Conservation (phyloP, 2,888 invertebrate genomes). For the Macaria liturata region DNA sequence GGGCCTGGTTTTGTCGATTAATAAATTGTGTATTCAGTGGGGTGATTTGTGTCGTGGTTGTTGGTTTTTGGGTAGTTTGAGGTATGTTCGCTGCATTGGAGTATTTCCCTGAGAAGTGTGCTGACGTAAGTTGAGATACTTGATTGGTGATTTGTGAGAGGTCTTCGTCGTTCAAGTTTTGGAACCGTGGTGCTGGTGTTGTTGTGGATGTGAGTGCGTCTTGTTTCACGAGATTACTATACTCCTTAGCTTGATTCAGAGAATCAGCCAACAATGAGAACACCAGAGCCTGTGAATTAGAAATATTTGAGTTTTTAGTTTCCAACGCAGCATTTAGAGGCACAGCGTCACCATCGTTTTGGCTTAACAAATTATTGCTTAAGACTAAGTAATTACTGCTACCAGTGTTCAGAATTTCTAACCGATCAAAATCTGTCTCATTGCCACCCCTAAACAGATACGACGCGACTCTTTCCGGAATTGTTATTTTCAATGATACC, state of each 20-base stretch:
- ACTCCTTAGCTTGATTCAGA: slow-evolving; percentile 71
- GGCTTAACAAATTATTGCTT: slow-evolving; percentile 55
- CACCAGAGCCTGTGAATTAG: slow-evolving; percentile 78
- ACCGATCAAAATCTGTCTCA: slow-evolving; percentile 58
- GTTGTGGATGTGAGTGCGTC: slow-evolving; percentile 49
- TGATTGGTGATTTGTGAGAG: slow-evolving; percentile 59
- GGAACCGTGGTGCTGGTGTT: slow-evolving; percentile 47
- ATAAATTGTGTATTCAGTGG: slow-evolving; percentile 42
- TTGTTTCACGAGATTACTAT: slow-evolving; percentile 64
- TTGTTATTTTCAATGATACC: slow-evolving; percentile 73
- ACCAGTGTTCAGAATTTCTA: slow-evolving; percentile 75
- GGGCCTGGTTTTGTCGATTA: slow-evolving; percentile 37
- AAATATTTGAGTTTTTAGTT: slow-evolving; percentile 66
- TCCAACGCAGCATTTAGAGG: slow-evolving; percentile 66
- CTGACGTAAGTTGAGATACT: slow-evolving; percentile 68
- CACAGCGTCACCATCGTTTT: slow-evolving; percentile 52
- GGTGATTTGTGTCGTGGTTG: slow-evolving; percentile 35
- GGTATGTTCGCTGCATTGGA: slow-evolving; percentile 36
- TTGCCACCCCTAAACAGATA: slow-evolving; percentile 63
- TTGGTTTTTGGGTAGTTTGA: slow-evolving; percentile 22
- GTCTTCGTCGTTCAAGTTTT: slow-evolving; percentile 59
- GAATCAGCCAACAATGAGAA: slow-evolving; percentile 74
- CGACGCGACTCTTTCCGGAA: slow-evolving; percentile 72
- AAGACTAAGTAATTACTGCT: slow-evolving; percentile 73
- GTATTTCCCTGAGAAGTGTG: slow-evolving; percentile 56